phyloP scores from a whole-genome alignment of 2,113 vertebrate genomes.

The Narcine bancroftii region DNA sequence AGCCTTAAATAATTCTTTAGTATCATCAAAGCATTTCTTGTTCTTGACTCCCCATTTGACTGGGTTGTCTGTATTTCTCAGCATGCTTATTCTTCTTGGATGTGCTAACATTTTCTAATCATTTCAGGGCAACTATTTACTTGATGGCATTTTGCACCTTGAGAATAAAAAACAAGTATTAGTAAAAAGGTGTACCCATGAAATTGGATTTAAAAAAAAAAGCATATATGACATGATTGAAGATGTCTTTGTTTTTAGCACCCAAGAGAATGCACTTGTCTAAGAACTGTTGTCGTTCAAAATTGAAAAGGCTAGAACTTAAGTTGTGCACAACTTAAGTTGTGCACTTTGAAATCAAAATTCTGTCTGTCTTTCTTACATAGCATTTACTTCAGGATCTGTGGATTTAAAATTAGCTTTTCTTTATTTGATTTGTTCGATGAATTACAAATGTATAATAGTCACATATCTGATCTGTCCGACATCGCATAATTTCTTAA shows the following conservation, averaged over 20 bases:
- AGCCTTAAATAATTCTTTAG: not conserved
- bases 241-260: not conserved
- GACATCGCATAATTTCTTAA: constrained; percentile 34
- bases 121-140: not conserved
- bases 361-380: not conserved
- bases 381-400: constrained; percentile 4
- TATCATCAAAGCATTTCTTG: not conserved
- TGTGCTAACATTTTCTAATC: not conserved
- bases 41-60: not conserved
- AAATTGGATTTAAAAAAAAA: not conserved
- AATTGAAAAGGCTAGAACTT: not conserved
- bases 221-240: not conserved
- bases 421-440: constrained; percentile 12
- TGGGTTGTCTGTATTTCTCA: not conserved
- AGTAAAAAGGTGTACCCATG: not conserved
- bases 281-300: not conserved
- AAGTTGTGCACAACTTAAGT: not conserved
- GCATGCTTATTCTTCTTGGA: not conserved
- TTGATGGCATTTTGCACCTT: not conserved
- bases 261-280: not conserved
- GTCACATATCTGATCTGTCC: constrained; percentile 19
- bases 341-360: not conserved
- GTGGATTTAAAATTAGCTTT: not conserved
- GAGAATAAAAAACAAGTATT: too few species aligned
- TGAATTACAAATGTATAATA: not conserved